Base-by-base conservation (phyloP, 2,888 invertebrate genomes). In the Trissonchulus latispiculum region DNA sequence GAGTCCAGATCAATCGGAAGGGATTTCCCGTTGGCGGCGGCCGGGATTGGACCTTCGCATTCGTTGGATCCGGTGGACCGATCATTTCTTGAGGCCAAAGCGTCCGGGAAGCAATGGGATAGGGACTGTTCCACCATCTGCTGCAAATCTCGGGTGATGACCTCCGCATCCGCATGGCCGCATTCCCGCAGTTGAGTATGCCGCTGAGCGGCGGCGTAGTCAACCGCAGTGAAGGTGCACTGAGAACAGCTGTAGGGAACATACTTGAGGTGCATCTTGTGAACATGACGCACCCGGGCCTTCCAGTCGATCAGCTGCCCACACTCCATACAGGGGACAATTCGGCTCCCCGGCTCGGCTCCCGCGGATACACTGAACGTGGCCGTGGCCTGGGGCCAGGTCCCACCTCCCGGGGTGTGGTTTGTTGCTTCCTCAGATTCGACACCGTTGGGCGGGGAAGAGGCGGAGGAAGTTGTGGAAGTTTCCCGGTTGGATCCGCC, bases 261-360 rank as follows among this genome's bases (percentile, higher is more conserved):
- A n/a, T 62, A 64, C 29, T 72, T 29, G 37, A 73, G 48, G 68
- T 78, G 78, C 2, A 48, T 59, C 29, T 72, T 69, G 33, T 72
- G 67, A 48, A 78, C 61, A 59, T 78, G 78, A 23, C 62, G 71
- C 31, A 73, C 33, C 48, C 75, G 74, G 66, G 66, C 68, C 36
- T 70, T 70, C 36, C 73, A 68, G 36, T 68, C 62, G 15, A 78
- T 75, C 66, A 75, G 35, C 70, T 76, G 75, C n/a, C 76, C 76
- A 70, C 78, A 78, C 61, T 78, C 76, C 32, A 74, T 61, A 72
- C 78, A 78, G 15, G 35, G 71, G 29, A 66, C 28, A 23, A 23
- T 64, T 29, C 18, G 29, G 18, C 29, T 15, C 64, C 8, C 23
- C 18, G 18, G 64, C 64, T n/a, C 8, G n/a, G 29, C n/a, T 29